These are phyloP conservation scores for Drosophila persimilis DNA, from an alignment of 1,140 invertebrate genomes.

Conservation along the genomic window DNA sequence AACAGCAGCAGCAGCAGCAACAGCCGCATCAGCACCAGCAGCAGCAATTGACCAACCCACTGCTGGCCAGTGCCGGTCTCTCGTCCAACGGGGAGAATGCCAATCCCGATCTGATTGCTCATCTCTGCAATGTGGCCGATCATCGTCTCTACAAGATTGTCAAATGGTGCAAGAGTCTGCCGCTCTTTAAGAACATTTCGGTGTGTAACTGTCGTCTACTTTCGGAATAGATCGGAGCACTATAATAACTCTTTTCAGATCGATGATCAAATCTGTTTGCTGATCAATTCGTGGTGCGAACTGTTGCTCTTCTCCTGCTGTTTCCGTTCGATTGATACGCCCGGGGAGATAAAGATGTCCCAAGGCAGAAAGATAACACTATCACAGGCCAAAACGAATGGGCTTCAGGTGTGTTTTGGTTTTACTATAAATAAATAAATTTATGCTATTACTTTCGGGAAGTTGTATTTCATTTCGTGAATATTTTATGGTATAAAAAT, in stretches of 20 bases:
- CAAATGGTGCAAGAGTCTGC: slow-evolving; percentile 98
- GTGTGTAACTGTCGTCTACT: slow-evolving; percentile 83
- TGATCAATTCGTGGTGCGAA: slow-evolving; percentile 99
- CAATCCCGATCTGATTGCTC: slow-evolving; percentile 93
- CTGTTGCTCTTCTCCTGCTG: slow-evolving; percentile 96
- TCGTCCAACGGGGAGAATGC: slow-evolving; percentile 86
- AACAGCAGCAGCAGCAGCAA: slow-evolving; percentile 31
- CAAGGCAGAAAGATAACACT: slow-evolving; percentile 90
- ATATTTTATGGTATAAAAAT: too few relatives aligned
- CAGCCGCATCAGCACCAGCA: slow-evolving; percentile 41
- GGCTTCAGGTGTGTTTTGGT: slow-evolving; percentile 80
- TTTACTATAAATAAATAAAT: too few relatives aligned
- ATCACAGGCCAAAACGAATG: slow-evolving; percentile 84
- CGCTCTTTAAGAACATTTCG: slow-evolving; percentile 97
- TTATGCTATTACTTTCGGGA: too few relatives aligned
- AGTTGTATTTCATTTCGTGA: too few relatives aligned
- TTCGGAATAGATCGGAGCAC: too few relatives aligned
- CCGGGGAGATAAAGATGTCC: slow-evolving; percentile 93
- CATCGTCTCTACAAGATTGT: slow-evolving; percentile 98
- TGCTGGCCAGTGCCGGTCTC: slow-evolving; percentile 86
- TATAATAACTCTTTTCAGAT: slow-evolving; percentile 85
- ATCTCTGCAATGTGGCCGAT: slow-evolving; percentile 96
- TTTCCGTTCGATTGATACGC: slow-evolving; percentile 93
- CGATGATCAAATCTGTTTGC: slow-evolving; percentile 97
- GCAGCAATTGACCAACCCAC: slow-evolving; percentile 85